A percentile compares a stretch with the other conserved stretches of the same genome.
Evolutionary conservation across 2,888 invertebrate species (phyloP).

Genomic region (Aporophyla lueneburgensis): DNA sequence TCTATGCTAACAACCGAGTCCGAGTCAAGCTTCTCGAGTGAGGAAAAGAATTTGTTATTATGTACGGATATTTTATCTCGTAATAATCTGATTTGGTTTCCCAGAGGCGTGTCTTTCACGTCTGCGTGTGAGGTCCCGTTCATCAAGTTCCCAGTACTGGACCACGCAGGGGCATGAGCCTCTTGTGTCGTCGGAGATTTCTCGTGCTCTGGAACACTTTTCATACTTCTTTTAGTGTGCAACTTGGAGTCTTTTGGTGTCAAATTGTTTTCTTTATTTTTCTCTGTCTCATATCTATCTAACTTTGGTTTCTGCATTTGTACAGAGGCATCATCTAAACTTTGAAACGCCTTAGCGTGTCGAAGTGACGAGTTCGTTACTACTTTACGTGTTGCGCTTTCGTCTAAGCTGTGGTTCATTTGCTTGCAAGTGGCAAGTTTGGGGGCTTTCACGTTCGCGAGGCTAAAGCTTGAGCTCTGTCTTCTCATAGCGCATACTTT

Average conservation of each 20-base stretch:
- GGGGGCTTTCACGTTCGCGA: conserved; percentile 90
- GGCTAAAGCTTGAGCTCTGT: conserved; percentile 95
- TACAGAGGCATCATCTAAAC: conserved; percentile 92
- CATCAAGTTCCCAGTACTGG: conserved; percentile 81
- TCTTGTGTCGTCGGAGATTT: conserved; percentile 74
- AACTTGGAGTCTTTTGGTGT: conserved; percentile 75
- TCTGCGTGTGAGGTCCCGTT: conserved; percentile 81
- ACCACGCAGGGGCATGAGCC: conserved; percentile 70
- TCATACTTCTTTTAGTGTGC: conserved; percentile 78
- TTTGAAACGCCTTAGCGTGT: conserved; percentile 92
- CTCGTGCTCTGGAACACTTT: conserved; percentile 83
- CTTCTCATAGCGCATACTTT: conserved; percentile 97
- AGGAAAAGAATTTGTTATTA: conserved; percentile 90
- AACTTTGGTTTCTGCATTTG: conserved; percentile 75
- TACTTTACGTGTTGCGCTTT: conserved; percentile 89
- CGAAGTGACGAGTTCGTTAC: conserved; percentile 84
- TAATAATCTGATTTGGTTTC: conserved; percentile 85
- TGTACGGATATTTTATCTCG: conserved; percentile 86
- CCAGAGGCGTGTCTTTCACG: conserved; percentile 81
- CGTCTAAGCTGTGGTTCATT: conserved; percentile 94
- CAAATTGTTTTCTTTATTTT: conserved; percentile 71
- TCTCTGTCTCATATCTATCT: conserved; percentile 75
- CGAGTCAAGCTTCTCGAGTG: conserved; percentile 90
- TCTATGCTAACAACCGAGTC: conserved; percentile 78
- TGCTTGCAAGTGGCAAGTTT: conserved; percentile 91